Percentiles rank a stretch among this genome's conserved stretches.
Conservation (phyloP, 2,888 invertebrate species). For the Chelonus formosanus region DNA sequence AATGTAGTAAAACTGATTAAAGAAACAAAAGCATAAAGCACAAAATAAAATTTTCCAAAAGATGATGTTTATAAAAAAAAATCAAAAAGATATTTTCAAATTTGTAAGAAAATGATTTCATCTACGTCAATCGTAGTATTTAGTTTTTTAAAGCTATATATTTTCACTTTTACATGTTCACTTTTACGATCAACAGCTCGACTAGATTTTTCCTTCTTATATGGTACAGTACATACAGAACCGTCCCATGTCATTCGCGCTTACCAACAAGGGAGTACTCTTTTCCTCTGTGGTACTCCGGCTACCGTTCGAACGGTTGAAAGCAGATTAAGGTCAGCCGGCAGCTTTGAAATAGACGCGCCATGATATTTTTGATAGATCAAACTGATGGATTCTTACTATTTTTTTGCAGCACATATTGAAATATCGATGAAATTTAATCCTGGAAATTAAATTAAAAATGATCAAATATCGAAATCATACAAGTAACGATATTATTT, state of each 20-base stretch:
- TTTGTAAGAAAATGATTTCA: background rate
- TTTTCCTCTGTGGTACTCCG: constrained; percentile 13
- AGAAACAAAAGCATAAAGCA: too few species aligned
- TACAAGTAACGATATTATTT: too few species aligned
- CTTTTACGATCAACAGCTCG: constrained; percentile 24
- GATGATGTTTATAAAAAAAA: too few species aligned
- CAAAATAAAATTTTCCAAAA: too few species aligned
- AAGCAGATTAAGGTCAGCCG: constrained; percentile 27
- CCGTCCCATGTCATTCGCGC: constrained; percentile 18
- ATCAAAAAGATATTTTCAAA: too few species aligned
- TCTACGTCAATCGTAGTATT: background rate
- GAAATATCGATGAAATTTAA: background rate
- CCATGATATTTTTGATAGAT: constrained; percentile 18
- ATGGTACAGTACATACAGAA: constrained; percentile 12
- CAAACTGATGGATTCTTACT: background rate
- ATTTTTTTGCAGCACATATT: background rate
- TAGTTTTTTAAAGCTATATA: background rate
- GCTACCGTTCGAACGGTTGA: constrained; percentile 17
- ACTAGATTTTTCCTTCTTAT: constrained; percentile 16
- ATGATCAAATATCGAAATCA: too few species aligned
- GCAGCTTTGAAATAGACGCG: constrained; percentile 18
- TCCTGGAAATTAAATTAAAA: background rate
- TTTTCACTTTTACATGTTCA: constrained; percentile 19
- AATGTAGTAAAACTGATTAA: too few species aligned
- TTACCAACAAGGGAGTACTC: constrained; percentile 7